phyloP scores from a whole-genome alignment of 2,888 invertebrate genomes.

The Drosophila sordidapex region DNA sequence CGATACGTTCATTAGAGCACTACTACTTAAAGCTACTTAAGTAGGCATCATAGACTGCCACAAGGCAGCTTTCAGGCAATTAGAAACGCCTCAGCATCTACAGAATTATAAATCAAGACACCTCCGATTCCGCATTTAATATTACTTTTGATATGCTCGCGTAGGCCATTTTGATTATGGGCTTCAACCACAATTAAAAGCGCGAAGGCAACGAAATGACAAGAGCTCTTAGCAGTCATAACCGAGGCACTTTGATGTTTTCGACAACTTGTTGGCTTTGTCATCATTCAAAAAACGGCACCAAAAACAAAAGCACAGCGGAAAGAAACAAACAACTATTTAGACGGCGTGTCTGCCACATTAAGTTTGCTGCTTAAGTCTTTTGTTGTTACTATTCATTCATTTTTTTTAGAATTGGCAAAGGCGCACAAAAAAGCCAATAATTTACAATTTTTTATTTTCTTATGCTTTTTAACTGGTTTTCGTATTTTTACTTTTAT shows the following conservation, averaged over 20 bases:
- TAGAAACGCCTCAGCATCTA: conserved; percentile 63
- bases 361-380: conserved; percentile 59
- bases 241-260: conserved; percentile 66
- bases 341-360: conserved; percentile 19
- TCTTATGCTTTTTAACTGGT: conserved; percentile 22
- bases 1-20: conserved; percentile 46
- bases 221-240: conserved; percentile 71
- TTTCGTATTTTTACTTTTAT: conserved; percentile 18
- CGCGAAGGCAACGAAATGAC: conserved; percentile 70
- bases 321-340: conserved; percentile 6
- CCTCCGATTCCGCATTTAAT: conserved; percentile 62
- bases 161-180: conserved; percentile 58
- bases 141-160: conserved; percentile 32
- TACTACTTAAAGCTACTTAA: conserved; percentile 42
- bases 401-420: conserved; percentile 30
- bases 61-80: conserved; percentile 49
- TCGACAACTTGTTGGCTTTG: conserved; percentile 61
- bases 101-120: conserved; percentile 53
- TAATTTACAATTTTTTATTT: conserved; percentile 34
- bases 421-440: conserved; percentile 16
- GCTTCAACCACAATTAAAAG: conserved; percentile 62
- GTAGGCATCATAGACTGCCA: conserved; percentile 49
- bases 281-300: conserved; percentile 38
- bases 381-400: conserved; percentile 38
- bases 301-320: conserved; percentile 10